These are phyloP conservation scores for Phaetusa simplex DNA, from an alignment of 2,113 vertebrate species.

Conservation along the genomic window DNA sequence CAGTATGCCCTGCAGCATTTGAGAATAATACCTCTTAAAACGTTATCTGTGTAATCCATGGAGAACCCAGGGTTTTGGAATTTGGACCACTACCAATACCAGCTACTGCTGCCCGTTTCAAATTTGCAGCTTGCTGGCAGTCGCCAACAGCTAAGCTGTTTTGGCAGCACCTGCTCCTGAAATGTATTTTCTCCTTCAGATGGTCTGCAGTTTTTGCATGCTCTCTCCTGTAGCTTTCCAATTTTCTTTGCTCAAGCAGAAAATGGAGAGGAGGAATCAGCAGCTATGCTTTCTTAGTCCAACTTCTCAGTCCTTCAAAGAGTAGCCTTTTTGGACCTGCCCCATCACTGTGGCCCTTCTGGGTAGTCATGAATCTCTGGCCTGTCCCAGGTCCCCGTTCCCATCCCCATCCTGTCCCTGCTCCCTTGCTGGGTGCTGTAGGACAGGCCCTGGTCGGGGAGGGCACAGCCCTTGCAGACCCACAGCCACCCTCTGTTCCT, in stretches of 20 bases:
- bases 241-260: slow-evolving; percentile 2
- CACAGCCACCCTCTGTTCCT: neutral
- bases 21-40: neutral
- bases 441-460: neutral
- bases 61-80: neutral
- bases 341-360: neutral
- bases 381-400: fast-evolving
- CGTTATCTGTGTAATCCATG: neutral
- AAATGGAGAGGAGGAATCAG: neutral
- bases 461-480: neutral
- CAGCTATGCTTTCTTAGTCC: neutral
- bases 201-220: neutral
- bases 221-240: neutral
- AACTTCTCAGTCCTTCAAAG: neutral
- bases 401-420: fast-evolving
- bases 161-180: neutral
- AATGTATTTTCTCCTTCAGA: slow-evolving; percentile 26
- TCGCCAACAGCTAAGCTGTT: neutral
- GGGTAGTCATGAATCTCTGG: neutral
- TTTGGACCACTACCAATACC: neutral
- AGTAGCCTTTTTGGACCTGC: neutral
- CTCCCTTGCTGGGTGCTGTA: neutral
- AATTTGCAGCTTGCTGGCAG: neutral
- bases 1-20: neutral
- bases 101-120: neutral